phyloP scores from a whole-genome alignment of 2,888 invertebrate genomes.

The Dicroscelio sp. region DNA sequence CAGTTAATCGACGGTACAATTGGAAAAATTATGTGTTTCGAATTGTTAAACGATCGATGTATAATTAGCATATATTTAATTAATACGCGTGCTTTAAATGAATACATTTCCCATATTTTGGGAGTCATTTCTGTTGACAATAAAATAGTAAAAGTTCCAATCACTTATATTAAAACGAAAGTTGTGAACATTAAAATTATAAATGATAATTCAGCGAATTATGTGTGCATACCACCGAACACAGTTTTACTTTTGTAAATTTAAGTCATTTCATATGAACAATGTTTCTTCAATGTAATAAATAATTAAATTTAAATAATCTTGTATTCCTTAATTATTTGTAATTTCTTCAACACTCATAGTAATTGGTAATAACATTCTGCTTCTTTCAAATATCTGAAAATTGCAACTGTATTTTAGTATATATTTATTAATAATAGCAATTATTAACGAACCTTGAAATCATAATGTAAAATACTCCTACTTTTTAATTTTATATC shows the following conservation, averaged over 20 bases:
- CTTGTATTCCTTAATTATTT: too few species aligned
- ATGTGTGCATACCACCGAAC: conserved; percentile 37
- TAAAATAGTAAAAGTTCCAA: background rate
- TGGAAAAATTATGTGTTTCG: conserved; percentile 25
- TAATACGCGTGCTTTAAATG: background rate
- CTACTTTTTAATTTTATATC: too few species aligned
- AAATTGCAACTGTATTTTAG: too few species aligned
- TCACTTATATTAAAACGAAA: conserved; percentile 8
- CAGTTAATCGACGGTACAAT: background rate
- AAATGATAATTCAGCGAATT: conserved; percentile 2
- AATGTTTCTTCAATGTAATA: too few species aligned
- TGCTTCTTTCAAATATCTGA: too few species aligned
- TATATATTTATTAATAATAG: too few species aligned
- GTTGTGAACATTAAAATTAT: background rate
- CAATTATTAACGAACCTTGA: too few species aligned
- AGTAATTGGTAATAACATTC: too few species aligned
- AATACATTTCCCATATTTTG: background rate
- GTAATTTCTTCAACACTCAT: too few species aligned
- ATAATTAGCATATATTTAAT: conserved; percentile 2
- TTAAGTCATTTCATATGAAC: too few species aligned
- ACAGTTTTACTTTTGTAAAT: conserved; percentile 31
- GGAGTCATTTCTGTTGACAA: background rate
- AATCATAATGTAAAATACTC: too few species aligned
- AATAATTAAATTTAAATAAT: too few species aligned
- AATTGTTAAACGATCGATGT: background rate